Evolutionary conservation across 2,113 vertebrate species (phyloP).

Genomic region (Perca fluviatilis): DNA sequence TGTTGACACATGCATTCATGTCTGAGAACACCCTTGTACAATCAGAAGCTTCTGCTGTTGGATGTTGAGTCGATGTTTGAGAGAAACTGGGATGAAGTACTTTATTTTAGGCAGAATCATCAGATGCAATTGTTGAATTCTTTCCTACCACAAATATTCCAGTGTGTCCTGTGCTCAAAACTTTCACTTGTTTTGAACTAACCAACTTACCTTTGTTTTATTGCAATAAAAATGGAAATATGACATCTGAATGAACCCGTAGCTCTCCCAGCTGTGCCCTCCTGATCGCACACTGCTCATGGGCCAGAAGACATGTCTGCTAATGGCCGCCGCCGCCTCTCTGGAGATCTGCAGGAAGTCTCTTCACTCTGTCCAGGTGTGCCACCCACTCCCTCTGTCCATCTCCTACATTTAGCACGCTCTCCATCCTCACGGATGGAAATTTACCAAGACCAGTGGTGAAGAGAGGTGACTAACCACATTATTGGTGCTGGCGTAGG

Average conservation of each 20-base stretch:
- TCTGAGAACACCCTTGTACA: background rate
- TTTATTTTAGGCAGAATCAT: background rate
- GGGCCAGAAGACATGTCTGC: constrained; percentile 91
- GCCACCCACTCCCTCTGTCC: constrained; percentile 51
- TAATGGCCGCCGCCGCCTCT: constrained; percentile 90
- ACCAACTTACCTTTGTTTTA: too few relatives aligned
- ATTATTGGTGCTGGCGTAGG: constrained; percentile 53
- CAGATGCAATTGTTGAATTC: background rate
- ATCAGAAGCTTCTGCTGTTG: background rate
- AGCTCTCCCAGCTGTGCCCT: constrained; percentile 92
- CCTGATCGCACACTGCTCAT: constrained; percentile 87
- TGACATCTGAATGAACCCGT: constrained; percentile 17
- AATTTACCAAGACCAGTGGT: constrained; percentile 66
- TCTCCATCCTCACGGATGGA: constrained; percentile 61
- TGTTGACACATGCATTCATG: background rate
- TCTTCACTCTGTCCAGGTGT: constrained; percentile 81
- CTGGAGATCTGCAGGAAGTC: constrained; percentile 87
- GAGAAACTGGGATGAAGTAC: background rate
- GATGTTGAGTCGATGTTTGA: background rate
- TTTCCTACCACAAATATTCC: background rate
- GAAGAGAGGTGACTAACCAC: constrained; percentile 71
- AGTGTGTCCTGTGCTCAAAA: background rate
- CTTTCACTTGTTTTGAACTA: background rate
- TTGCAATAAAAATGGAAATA: background rate
- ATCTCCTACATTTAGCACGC: constrained; percentile 59